Evolutionary conservation across 2,888 invertebrate genomes (phyloP).

Genomic region (Anthophora plumipes): DNA sequence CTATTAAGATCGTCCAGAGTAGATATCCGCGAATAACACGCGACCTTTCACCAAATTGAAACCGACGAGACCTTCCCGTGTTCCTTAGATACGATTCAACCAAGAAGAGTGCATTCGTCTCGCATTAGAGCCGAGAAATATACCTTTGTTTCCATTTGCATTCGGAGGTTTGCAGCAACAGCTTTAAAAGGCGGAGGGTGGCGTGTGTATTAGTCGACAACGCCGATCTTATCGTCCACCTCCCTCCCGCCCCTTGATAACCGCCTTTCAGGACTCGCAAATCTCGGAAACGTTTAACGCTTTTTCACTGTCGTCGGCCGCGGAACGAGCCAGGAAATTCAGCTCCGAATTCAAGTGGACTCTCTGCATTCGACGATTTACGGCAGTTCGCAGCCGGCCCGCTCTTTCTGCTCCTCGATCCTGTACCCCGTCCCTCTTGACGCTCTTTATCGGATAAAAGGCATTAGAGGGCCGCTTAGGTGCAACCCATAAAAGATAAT

Average conservation of each 20-base stretch:
- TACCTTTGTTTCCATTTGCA: constrained; percentile 48
- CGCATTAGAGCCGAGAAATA: neutral
- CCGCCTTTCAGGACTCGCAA: constrained; percentile 49
- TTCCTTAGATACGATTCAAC: constrained; percentile 21
- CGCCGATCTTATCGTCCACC: constrained; percentile 46
- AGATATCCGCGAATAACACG: constrained; percentile 19
- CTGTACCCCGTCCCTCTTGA: constrained; percentile 22
- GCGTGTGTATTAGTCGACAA: constrained; percentile 26
- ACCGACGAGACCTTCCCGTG: neutral
- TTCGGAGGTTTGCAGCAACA: neutral
- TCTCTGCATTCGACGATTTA: constrained; percentile 70
- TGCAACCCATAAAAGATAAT: constrained; percentile 69
- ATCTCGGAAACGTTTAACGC: constrained; percentile 60
- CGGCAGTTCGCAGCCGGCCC: constrained; percentile 52
- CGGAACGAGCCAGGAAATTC: constrained; percentile 62
- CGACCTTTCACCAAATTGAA: constrained; percentile 4
- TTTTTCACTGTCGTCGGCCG: constrained; percentile 58
- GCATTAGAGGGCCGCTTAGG: constrained; percentile 69
- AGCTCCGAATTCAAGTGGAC: constrained; percentile 70
- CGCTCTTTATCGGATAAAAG: constrained; percentile 65
- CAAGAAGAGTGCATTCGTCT: neutral
- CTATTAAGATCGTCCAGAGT: constrained; percentile 24
- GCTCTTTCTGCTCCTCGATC: constrained; percentile 37
- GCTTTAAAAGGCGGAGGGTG: constrained; percentile 34
- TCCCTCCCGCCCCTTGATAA: constrained; percentile 26